These are phyloP conservation scores for Drosophila takahashii DNA, from an alignment of 1,140 invertebrate species.

Conservation along the genomic window DNA sequence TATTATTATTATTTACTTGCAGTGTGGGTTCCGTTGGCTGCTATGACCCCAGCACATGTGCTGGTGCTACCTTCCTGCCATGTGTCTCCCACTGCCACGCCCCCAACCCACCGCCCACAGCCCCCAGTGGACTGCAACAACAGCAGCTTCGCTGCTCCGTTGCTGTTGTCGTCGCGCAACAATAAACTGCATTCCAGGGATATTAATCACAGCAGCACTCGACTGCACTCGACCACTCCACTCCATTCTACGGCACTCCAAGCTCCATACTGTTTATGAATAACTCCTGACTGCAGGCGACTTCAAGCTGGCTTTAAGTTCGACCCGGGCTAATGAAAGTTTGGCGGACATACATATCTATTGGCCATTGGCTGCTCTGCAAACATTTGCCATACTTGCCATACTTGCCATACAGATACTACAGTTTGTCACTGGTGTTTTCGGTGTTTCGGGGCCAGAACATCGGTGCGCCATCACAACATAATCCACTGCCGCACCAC, in stretches of 20 bases:
- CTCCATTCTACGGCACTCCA: conserved; percentile 13
- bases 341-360: conserved; percentile 11
- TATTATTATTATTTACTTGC: background rate
- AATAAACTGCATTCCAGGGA: conserved; percentile 78
- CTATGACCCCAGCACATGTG: conserved; percentile 30
- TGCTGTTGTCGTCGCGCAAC: conserved; percentile 52
- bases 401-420: background rate
- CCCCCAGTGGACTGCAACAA: background rate
- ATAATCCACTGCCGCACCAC: conserved; percentile 50
- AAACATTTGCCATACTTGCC: conserved; percentile 6
- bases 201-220: conserved; percentile 73
- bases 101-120: conserved; percentile 1
- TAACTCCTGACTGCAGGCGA: conserved; percentile 37
- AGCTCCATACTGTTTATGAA: conserved; percentile 25
- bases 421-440: conserved; percentile 38
- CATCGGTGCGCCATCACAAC: conserved; percentile 33
- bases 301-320: conserved; percentile 36
- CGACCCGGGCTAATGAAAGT: conserved; percentile 38
- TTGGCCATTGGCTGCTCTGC: conserved; percentile 8
- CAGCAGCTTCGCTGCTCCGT: conserved; percentile 2
- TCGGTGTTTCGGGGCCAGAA: conserved; percentile 1
- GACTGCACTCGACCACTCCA: conserved; percentile 7
- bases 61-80: conserved; percentile 20
- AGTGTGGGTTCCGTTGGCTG: conserved; percentile 13
- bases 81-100: conserved; percentile 32